Conservation (phyloP, 2,888 invertebrate genomes). For the Chymomyza procnemis region DNA sequence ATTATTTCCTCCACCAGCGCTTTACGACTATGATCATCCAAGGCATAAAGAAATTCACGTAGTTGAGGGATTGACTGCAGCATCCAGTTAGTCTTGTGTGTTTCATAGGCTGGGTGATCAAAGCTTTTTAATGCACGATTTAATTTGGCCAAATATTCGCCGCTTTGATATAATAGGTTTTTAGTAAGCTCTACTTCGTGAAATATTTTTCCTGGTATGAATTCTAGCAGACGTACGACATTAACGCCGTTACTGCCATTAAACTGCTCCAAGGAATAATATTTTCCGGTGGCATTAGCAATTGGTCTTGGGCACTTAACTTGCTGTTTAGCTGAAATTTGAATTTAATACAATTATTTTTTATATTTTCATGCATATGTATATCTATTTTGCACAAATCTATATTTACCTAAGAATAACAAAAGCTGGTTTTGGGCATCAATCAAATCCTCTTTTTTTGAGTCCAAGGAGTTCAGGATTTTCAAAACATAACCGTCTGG, state of each 20-base stretch:
- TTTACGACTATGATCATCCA: conserved; percentile 82
- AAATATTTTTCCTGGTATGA: conserved; percentile 86
- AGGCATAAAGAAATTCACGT: conserved; percentile 84
- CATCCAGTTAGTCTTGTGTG: conserved; percentile 87
- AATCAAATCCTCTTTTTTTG: conserved; percentile 83
- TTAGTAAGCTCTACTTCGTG: conserved; percentile 82
- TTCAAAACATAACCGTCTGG: conserved; percentile 88
- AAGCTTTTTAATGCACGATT: conserved; percentile 86
- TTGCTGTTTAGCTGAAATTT: conserved; percentile 80
- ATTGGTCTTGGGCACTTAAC: conserved; percentile 86
- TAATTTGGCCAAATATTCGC: conserved; percentile 85
- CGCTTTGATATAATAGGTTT: conserved; percentile 85
- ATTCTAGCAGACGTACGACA: conserved; percentile 87
- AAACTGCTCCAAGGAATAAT: conserved; percentile 81
- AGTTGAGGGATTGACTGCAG: conserved; percentile 84
- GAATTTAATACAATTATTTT: no score
- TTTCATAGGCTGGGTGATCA: conserved; percentile 84
- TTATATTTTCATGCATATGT: no score
- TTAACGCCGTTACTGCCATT: conserved; percentile 79
- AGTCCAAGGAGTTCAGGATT: conserved; percentile 90
- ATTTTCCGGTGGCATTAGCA: conserved; percentile 83
- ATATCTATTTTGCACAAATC: no score
- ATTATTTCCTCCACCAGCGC: conserved; percentile 83
- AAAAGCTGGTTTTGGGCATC: conserved; percentile 88
- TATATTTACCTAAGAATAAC: conserved; percentile 83